Percentiles rank a stretch among this genome's conserved stretches.
These are phyloP conservation scores for Lochmaea capreae DNA, from an alignment of 2,888 invertebrate species.

Conservation along the genomic window DNA sequence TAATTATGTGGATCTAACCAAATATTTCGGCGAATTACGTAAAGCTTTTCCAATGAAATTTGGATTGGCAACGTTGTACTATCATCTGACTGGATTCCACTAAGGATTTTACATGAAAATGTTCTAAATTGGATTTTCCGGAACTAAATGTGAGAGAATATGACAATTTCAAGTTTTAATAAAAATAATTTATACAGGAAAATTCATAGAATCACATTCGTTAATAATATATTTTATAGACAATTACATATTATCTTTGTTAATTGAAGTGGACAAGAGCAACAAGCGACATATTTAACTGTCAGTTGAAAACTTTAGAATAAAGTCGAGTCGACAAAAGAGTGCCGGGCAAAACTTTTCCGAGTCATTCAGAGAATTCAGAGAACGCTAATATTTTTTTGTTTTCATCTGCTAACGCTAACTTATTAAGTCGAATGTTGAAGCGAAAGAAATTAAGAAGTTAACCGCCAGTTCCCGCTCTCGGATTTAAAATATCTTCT, in stretches of 20 bases:
- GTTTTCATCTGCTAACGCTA: constrained; percentile 38
- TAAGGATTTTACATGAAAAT: too few relatives aligned
- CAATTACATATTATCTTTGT: background rate
- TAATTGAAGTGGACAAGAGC: background rate
- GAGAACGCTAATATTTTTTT: constrained; percentile 30
- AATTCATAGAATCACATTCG: too few relatives aligned
- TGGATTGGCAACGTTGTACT: too few relatives aligned
- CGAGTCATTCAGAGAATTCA: constrained; percentile 25
- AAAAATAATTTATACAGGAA: too few relatives aligned
- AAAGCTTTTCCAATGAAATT: too few relatives aligned
- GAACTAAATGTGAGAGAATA: too few relatives aligned
- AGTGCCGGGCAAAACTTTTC: constrained; percentile 17
- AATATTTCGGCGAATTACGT: too few relatives aligned
- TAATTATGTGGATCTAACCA: too few relatives aligned
- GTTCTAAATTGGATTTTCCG: too few relatives aligned
- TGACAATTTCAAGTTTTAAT: too few relatives aligned
- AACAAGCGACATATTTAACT: constrained; percentile 8
- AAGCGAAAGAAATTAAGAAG: constrained; percentile 53
- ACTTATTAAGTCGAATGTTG: constrained; percentile 48
- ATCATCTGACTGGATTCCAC: too few relatives aligned
- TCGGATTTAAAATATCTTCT: constrained; percentile 51
- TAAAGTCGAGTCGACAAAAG: constrained; percentile 11
- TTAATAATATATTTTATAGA: background rate
- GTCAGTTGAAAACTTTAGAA: background rate
- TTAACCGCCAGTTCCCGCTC: constrained; percentile 52